Percentiles rank a stretch among this genome's conserved stretches.
Conservation (phyloP, 2,797 vertebrate species). For the Galago senegalensis region DNA sequence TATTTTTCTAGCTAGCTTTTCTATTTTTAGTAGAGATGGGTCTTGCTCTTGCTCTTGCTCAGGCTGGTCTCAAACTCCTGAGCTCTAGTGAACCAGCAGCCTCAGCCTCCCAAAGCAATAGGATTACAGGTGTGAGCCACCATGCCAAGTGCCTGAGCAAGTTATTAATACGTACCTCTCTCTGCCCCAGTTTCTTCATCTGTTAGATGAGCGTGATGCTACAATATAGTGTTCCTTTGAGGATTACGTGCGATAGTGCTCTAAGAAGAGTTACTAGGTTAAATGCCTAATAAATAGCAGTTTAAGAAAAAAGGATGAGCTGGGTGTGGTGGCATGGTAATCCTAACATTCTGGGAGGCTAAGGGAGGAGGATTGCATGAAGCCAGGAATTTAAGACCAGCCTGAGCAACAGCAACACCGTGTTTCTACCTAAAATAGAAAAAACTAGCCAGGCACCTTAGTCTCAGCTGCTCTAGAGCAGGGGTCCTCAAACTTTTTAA, state of each 20-base stretch:
- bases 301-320: neutral
- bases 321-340: accelerated
- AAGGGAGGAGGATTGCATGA: neutral
- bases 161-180: neutral
- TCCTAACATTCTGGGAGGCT: neutral
- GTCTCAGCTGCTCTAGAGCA: too few relatives aligned
- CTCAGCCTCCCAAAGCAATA: too few relatives aligned
- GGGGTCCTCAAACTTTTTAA: too few relatives aligned
- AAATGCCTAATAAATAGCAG: neutral
- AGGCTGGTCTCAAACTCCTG: too few relatives aligned
- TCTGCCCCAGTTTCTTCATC: neutral
- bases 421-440: neutral
- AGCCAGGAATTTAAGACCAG: neutral
- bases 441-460: too few relatives aligned
- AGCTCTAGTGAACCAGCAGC: too few relatives aligned
- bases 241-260: neutral
- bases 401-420: neutral
- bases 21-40: too few relatives aligned
- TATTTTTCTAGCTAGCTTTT: too few relatives aligned
- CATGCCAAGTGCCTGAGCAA: too few relatives aligned
- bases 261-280: neutral
- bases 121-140: too few relatives aligned
- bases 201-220: neutral
- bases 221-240: neutral
- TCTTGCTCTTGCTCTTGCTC: too few relatives aligned